These are phyloP conservation scores for Dynastes maya DNA, from an alignment of 2,888 invertebrate genomes.

Conservation along the genomic window DNA sequence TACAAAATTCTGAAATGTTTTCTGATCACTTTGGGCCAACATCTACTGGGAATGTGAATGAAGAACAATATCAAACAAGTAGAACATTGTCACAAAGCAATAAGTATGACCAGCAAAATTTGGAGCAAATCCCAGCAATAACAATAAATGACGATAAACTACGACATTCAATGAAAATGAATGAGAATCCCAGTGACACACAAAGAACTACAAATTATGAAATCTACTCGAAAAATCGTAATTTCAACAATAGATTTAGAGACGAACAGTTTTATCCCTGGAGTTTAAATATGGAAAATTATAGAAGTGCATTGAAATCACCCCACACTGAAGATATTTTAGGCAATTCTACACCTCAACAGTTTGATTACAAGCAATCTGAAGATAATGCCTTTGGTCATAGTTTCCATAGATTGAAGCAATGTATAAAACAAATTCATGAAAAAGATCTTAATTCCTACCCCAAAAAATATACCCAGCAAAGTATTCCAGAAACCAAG, in stretches of 20 bases:
- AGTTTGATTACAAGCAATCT: neutral
- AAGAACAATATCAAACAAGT: too few relatives aligned
- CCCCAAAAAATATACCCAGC: neutral
- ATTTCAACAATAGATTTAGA: conserved; percentile 29
- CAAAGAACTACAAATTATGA: conserved; percentile 20
- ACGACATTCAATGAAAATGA: neutral
- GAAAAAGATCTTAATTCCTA: neutral
- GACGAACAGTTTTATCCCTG: conserved; percentile 51
- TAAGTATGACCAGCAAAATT: too few relatives aligned
- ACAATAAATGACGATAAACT: too few relatives aligned
- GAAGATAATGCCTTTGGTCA: conserved; percentile 21
- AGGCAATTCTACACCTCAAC: neutral
- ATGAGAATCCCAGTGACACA: neutral
- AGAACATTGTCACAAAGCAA: too few relatives aligned
- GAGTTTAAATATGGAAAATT: neutral
- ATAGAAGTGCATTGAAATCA: neutral
- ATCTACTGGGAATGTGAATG: too few relatives aligned
- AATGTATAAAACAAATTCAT: conserved; percentile 31
- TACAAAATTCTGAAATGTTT: neutral
- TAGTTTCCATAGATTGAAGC: conserved; percentile 48
- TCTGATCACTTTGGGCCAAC: too few relatives aligned
- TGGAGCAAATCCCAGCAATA: too few relatives aligned
- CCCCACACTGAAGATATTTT: neutral
- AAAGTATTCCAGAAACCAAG: neutral
- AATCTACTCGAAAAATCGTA: conserved; percentile 5